Conservation (phyloP, 2,113 vertebrate species). For the Antennarius striatus region DNA sequence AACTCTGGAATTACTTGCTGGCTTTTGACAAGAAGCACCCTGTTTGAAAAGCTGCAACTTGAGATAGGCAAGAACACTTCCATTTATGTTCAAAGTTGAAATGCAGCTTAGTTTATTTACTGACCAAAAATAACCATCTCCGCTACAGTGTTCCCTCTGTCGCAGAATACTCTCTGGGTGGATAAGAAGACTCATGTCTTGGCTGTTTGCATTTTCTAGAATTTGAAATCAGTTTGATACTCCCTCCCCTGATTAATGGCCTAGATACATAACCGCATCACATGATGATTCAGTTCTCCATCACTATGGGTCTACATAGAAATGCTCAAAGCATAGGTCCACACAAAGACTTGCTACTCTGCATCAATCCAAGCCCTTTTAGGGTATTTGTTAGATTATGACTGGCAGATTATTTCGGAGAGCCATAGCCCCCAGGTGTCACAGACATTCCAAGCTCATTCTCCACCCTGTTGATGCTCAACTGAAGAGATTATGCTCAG, state of each 20-base stretch:
- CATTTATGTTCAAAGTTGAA: slow-evolving; percentile 41
- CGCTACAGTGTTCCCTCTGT: slow-evolving; percentile 37
- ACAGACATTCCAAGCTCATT: slow-evolving; percentile 59
- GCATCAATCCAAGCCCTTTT: slow-evolving; percentile 19
- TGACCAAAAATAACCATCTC: slow-evolving; percentile 50
- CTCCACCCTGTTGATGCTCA: slow-evolving; percentile 57
- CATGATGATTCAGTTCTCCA: slow-evolving; percentile 21
- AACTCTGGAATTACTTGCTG: slow-evolving; percentile 34
- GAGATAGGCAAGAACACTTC: slow-evolving; percentile 32
- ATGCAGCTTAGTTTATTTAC: slow-evolving; percentile 45
- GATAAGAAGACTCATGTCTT: slow-evolving; percentile 49
- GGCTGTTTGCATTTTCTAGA: slow-evolving; percentile 34
- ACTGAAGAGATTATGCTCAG: slow-evolving; percentile 66
- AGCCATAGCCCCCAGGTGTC: slow-evolving; percentile 66
- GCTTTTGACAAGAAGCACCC: slow-evolving; percentile 29
- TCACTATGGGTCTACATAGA: slow-evolving; percentile 21
- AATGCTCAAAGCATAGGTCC: slow-evolving; percentile 10
- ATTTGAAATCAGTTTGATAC: slow-evolving; percentile 56
- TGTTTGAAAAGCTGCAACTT: slow-evolving; percentile 32
- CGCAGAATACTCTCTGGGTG: slow-evolving; percentile 46
- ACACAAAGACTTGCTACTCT: neutral
- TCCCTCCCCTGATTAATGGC: slow-evolving; percentile 59
- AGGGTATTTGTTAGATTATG: slow-evolving; percentile 52
- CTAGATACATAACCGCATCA: slow-evolving; percentile 49
- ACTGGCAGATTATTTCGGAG: slow-evolving; percentile 57